Percentiles rank a stretch among this genome's conserved stretches.
These are phyloP conservation scores for Callaeas wilsoni DNA, from an alignment of 2,113 vertebrate species.

Conservation along the genomic window DNA sequence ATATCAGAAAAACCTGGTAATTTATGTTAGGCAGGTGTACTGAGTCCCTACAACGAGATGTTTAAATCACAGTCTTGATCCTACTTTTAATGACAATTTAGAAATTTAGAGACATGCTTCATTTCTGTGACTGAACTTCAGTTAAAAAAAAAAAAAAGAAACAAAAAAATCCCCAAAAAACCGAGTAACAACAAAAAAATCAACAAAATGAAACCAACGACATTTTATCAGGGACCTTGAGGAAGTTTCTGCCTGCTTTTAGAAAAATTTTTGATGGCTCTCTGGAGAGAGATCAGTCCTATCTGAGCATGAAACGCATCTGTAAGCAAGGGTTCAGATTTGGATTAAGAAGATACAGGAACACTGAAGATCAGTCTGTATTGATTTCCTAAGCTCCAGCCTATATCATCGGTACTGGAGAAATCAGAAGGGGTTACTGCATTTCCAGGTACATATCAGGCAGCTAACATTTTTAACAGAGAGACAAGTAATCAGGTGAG, in stretches of 20 bases:
- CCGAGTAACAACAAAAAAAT: background rate
- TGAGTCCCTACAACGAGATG: background rate
- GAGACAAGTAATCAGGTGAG: background rate
- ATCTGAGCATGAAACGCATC: background rate
- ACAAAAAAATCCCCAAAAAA: background rate
- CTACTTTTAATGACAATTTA: background rate
- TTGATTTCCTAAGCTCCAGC: background rate
- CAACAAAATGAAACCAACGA: fast-evolving
- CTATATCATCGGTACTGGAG: background rate
- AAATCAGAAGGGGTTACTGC: background rate
- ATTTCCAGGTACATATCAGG: background rate
- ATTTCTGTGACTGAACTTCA: background rate
- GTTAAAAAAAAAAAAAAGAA: background rate
- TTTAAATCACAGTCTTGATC: background rate
- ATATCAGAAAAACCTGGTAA: background rate
- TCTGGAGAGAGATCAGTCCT: background rate
- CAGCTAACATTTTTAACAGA: background rate
- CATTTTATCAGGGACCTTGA: background rate
- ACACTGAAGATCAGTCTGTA: background rate
- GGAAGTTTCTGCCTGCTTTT: background rate
- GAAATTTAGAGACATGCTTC: background rate
- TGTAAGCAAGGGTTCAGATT: background rate
- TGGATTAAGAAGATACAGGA: background rate
- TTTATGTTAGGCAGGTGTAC: background rate
- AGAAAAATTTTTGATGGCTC: background rate